Evolutionary conservation across 2,888 invertebrate genomes (phyloP), one percentile per base, ranked within the genome.

Genomic region (Vanessa cardui): DNA sequence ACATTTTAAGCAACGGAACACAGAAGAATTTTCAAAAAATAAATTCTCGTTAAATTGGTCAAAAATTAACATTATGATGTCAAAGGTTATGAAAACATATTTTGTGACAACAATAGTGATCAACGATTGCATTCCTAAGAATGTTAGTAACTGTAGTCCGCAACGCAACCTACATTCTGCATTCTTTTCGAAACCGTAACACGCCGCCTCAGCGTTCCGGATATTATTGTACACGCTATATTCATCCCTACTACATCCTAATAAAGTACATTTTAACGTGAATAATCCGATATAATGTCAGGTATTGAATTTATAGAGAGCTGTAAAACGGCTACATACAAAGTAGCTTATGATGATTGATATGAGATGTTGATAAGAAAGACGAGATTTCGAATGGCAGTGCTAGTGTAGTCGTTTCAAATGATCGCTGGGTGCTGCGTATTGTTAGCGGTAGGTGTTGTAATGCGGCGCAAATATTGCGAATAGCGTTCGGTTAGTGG

Each of bases 181-280:
- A 92, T 92, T 92, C 92, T 92, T 92, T 91, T 88, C 88, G 88
- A 90, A 92, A 91, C 91, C 89, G 92, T 92, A 92, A 89, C 90
- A 91, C 87, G 86, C 88, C 88, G 88, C 84, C 90, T 88, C 87
- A 87, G 87, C 89, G 90, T 88, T 89, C 91, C 91, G 91, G 90
- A 90, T 92, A 87, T 83, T 78, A 77, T 77, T 77, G 82, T 76
- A 81, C 88, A 89, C 76, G 87, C 87, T 75, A 89, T 81, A 86
- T 83, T 91, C 85, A 86, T 82, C 85, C 84, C 82, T 89, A 87
- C 83, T 80, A 77, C 82, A 79, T 80, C 74, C 79, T 72, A 81
- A 86, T 90, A 90, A 89, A 90, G 88, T 79, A 77, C 82, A 87
- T 82, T 86, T 88, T 83, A 71, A 68, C 82, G 80, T 84, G 80